Percentiles rank a stretch among this genome's conserved stretches.
Evolutionary conservation across 2,113 vertebrate species (phyloP).

Genomic region (Oplegnathus fasciatus): DNA sequence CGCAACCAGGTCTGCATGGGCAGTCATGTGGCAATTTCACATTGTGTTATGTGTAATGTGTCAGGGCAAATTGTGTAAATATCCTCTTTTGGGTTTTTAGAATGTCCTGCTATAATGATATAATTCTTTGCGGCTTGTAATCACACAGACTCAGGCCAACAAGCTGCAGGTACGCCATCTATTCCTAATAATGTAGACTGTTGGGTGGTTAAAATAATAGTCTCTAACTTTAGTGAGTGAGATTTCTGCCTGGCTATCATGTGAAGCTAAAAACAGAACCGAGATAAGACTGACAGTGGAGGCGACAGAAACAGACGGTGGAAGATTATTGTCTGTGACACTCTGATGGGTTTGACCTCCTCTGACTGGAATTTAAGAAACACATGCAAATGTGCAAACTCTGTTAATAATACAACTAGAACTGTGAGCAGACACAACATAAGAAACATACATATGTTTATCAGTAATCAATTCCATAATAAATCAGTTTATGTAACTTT

Average conservation of each 20-base stretch:
- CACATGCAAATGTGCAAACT: conserved; percentile 35
- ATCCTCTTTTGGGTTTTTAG: conserved; percentile 14
- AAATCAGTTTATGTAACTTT: neutral
- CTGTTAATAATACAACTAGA: neutral
- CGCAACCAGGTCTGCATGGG: conserved; percentile 53
- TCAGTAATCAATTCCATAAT: neutral
- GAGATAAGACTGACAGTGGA: conserved; percentile 5
- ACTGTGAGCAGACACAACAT: neutral
- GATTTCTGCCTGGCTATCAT: neutral
- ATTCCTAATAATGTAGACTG: neutral
- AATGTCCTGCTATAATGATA: neutral
- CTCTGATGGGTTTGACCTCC: neutral
- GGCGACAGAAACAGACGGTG: neutral
- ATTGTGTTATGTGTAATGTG: conserved; percentile 6
- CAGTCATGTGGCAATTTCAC: conserved; percentile 48
- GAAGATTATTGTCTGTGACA: conserved; percentile 9
- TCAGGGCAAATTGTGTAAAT: conserved; percentile 2
- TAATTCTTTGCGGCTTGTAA: neutral
- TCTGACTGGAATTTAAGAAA: conserved; percentile 24
- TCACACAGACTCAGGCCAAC: neutral
- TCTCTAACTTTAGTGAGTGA: neutral
- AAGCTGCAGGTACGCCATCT: neutral
- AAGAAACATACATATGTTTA: neutral
- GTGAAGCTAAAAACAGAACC: conserved; percentile 43
- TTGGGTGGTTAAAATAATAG: neutral